Percentiles rank a stretch among this genome's conserved stretches.
phyloP scores from a whole-genome alignment of 1,140 invertebrate genomes.

The Drosophila pachea region DNA sequence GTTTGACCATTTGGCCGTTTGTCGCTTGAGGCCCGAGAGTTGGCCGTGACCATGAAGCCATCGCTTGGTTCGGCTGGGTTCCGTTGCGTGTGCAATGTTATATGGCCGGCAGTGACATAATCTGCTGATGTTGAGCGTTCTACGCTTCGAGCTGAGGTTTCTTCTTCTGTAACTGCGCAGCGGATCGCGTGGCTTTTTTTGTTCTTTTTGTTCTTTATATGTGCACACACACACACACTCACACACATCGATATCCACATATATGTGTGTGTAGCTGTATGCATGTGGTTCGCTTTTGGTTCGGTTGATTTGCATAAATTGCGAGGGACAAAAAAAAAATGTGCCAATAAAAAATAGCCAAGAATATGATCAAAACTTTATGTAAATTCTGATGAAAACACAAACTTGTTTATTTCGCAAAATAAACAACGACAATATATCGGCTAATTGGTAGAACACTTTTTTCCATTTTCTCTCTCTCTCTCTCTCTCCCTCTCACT shows the following conservation, averaged over 20 bases:
- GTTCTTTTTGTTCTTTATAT: constrained; percentile 4
- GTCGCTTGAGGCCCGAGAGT: constrained; percentile 47
- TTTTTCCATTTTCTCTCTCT: constrained; percentile 19
- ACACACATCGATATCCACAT: neutral
- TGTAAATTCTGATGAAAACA: constrained; percentile 72
- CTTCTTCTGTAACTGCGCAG: constrained; percentile 73
- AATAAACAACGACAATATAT: constrained; percentile 57
- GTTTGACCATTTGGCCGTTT: constrained; percentile 25
- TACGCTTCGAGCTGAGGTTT: constrained; percentile 52
- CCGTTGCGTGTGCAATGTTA: constrained; percentile 62
- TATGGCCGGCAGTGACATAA: constrained; percentile 64
- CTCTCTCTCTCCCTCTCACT: neutral
- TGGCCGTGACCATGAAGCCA: constrained; percentile 70
- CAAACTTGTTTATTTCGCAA: constrained; percentile 75
- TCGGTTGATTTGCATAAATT: constrained; percentile 66
- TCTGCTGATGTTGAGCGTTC: constrained; percentile 66
- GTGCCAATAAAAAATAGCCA: constrained; percentile 71
- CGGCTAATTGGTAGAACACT: constrained; percentile 54
- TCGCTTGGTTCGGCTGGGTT: constrained; percentile 31
- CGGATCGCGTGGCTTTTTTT: constrained; percentile 51
- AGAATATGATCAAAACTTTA: constrained; percentile 62
- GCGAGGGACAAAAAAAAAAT: constrained; percentile 56
- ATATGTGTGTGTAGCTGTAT: neutral
- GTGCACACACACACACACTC: too few relatives aligned
- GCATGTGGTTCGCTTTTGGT: constrained; percentile 18